These are phyloP conservation scores for Nesidiocoris tenuis DNA, from an alignment of 2,888 invertebrate genomes.

Conservation along the genomic window DNA sequence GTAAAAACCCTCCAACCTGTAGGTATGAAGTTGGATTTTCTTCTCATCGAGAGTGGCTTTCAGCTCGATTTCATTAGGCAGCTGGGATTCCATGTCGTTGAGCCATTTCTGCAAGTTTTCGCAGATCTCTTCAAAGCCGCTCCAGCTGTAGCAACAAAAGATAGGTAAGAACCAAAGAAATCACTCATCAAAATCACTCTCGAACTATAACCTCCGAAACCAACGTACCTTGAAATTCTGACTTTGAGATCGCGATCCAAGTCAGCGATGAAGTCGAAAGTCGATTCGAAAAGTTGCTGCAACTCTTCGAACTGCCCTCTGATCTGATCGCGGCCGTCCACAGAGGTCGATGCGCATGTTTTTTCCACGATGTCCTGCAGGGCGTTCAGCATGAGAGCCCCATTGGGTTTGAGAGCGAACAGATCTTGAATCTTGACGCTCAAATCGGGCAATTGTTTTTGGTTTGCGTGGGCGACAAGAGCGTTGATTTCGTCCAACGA, in stretches of 20 bases:
- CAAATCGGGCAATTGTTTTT: slow-evolving; percentile 64
- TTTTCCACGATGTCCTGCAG: slow-evolving; percentile 87
- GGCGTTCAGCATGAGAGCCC: slow-evolving; percentile 73
- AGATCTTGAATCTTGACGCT: slow-evolving; percentile 71
- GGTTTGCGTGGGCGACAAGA: slow-evolving; percentile 42
- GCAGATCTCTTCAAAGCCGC: slow-evolving; percentile 83
- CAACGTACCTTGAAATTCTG: slow-evolving; percentile 64
- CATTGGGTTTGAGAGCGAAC: slow-evolving; percentile 71
- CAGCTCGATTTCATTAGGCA: slow-evolving; percentile 76
- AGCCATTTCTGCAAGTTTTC: slow-evolving; percentile 79
- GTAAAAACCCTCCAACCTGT: no score
- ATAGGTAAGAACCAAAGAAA: background rate
- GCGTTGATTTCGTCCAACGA: slow-evolving; percentile 43
- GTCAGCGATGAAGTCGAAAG: slow-evolving; percentile 77
- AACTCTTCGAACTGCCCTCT: slow-evolving; percentile 80
- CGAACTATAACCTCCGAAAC: background rate
- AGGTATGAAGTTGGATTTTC: slow-evolving; percentile 79
- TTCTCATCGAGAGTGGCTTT: slow-evolving; percentile 89
- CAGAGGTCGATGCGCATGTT: slow-evolving; percentile 79
- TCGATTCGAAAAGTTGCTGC: slow-evolving; percentile 75
- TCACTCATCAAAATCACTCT: background rate
- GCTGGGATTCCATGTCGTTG: slow-evolving; percentile 68
- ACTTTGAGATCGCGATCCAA: slow-evolving; percentile 78
- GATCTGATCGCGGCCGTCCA: slow-evolving; percentile 59
- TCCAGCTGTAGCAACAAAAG: slow-evolving; percentile 63